A percentile compares a stretch with the other conserved stretches of the same genome.
Conservation (phyloP, 2,113 vertebrate genomes). For the Drymodes brunneopygia region DNA sequence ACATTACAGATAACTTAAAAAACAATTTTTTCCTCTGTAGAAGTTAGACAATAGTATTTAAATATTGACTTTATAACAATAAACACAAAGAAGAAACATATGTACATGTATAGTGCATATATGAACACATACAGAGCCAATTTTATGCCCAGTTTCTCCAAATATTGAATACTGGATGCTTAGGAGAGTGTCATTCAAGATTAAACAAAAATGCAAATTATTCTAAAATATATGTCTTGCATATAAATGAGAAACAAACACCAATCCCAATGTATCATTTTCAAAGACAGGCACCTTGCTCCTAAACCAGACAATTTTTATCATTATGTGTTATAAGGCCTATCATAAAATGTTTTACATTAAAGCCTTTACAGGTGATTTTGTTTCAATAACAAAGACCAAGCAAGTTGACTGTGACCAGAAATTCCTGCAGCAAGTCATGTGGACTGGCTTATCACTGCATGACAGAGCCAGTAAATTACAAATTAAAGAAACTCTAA, state of each 20-base stretch:
- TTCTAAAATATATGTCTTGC: background rate
- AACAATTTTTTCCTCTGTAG: background rate
- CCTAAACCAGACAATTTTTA: background rate
- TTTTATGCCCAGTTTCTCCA: background rate
- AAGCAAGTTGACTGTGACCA: background rate
- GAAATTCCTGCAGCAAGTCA: background rate
- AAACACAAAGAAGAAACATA: background rate
- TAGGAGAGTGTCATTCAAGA: background rate
- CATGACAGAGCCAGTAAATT: background rate
- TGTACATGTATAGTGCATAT: background rate
- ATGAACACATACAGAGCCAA: background rate
- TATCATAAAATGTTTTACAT: background rate
- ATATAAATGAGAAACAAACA: background rate
- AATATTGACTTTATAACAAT: background rate
- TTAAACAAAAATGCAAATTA: background rate
- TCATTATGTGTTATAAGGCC: accelerated
- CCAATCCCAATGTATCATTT: background rate
- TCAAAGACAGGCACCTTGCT: background rate
- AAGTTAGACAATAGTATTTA: background rate
- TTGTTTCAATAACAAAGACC: background rate
- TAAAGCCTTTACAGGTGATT: background rate
- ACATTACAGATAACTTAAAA: background rate
- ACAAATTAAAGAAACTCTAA: background rate
- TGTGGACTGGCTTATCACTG: background rate
- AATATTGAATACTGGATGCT: background rate